Conservation (phyloP, 2,888 invertebrate species). For the Psylliodes chrysocephalus region DNA sequence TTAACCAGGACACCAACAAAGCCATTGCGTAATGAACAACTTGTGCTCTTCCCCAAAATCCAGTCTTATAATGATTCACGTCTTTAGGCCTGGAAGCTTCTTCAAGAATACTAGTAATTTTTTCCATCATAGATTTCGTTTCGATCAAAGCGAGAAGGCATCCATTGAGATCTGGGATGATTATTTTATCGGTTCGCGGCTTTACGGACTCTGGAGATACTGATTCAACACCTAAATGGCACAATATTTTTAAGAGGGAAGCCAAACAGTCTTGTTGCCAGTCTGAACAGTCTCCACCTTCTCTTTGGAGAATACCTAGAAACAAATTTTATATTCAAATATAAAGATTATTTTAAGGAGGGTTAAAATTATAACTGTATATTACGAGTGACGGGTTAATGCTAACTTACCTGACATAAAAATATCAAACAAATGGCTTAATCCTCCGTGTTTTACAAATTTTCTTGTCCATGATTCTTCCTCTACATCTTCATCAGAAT, state of each 20-base stretch:
- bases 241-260: constrained; percentile 84
- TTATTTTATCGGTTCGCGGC: constrained; percentile 69
- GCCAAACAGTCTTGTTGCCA: constrained; percentile 97
- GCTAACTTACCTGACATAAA: constrained; percentile 84
- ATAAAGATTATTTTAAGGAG: too few species aligned
- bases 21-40: constrained; percentile 92
- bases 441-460: constrained; percentile 88
- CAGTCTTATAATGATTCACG: constrained; percentile 88
- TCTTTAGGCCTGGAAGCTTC: constrained; percentile 85
- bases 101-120: constrained; percentile 86
- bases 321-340: constrained; percentile 14
- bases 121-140: constrained; percentile 82
- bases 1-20: constrained; percentile 91
- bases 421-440: constrained; percentile 89
- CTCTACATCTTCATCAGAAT: constrained; percentile 47
- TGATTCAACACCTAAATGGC: constrained; percentile 83
- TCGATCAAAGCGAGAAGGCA: constrained; percentile 86
- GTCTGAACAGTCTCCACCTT: constrained; percentile 81
- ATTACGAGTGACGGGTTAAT: too few species aligned
- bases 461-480: constrained; percentile 75
- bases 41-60: constrained; percentile 92
- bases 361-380: too few species aligned
- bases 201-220: constrained; percentile 57
- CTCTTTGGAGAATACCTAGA: constrained; percentile 76
- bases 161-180: constrained; percentile 79